A percentile compares a stretch with the other conserved stretches of the same genome.
phyloP scores from a whole-genome alignment of 1,140 invertebrate species.

The Drosophila gunungcola region DNA sequence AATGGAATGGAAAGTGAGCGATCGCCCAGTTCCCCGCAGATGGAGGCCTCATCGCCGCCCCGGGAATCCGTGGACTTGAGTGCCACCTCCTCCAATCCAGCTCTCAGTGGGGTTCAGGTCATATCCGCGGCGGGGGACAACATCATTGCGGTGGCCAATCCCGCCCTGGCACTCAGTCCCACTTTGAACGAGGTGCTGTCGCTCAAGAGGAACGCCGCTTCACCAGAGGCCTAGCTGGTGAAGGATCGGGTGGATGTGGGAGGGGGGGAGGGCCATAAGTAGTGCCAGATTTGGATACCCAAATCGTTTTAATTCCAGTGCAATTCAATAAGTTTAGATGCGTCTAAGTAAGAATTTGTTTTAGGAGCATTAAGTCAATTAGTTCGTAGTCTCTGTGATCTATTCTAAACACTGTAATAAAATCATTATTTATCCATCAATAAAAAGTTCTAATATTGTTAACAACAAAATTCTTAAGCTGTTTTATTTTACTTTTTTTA shows the following conservation, averaged over 20 bases:
- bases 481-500: too few species aligned
- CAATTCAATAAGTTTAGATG: slow-evolving; percentile 53
- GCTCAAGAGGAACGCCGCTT: slow-evolving; percentile 71
- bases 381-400: slow-evolving; percentile 69
- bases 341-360: slow-evolving; percentile 4
- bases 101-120: slow-evolving; percentile 88
- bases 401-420: slow-evolving; percentile 63
- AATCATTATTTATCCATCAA: slow-evolving; percentile 37
- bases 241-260: not conserved
- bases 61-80: slow-evolving; percentile 61
- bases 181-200: slow-evolving; percentile 70
- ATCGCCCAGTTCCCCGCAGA: slow-evolving; percentile 42
- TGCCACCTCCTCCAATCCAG: slow-evolving; percentile 69
- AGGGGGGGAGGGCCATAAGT: not conserved
- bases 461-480: not conserved
- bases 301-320: slow-evolving; percentile 46
- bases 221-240: slow-evolving; percentile 64
- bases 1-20: slow-evolving; percentile 76
- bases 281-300: slow-evolving; percentile 31
- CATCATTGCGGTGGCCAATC: slow-evolving; percentile 95
- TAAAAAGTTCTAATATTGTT: slow-evolving; percentile 14
- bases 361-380: slow-evolving; percentile 29
- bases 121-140: slow-evolving; percentile 93
- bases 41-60: slow-evolving; percentile 23
- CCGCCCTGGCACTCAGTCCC: slow-evolving; percentile 88